Percentiles rank a stretch among this genome's conserved stretches.
phyloP scores from a whole-genome alignment of 2,797 vertebrate species.

The Peromyscus aztecus region DNA sequence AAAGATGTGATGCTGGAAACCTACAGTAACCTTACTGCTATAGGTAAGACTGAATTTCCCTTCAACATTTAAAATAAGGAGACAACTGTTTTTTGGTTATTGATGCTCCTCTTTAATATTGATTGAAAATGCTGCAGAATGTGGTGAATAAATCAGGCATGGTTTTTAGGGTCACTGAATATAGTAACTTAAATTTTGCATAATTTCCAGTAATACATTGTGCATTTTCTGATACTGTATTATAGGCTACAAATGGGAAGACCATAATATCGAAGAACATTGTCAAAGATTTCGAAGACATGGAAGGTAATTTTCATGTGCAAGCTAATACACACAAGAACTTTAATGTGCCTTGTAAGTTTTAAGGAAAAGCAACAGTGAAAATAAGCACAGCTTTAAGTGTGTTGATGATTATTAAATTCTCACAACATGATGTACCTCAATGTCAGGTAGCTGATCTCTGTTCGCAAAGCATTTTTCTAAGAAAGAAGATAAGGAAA shows the following conservation, averaged over 20 bases:
- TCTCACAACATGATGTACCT: neutral
- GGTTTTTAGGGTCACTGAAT: neutral
- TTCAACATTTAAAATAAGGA: neutral
- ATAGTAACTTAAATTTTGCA: neutral
- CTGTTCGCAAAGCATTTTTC: neutral
- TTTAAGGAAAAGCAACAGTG: neutral
- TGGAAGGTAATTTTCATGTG: neutral
- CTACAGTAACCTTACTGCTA: neutral
- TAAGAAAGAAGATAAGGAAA: neutral
- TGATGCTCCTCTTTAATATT: neutral
- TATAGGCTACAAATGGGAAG: neutral
- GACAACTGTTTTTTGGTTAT: neutral
- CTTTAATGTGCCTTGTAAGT: neutral
- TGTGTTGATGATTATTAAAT: neutral
- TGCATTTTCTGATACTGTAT: neutral
- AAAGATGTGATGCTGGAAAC: neutral
- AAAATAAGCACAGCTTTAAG: neutral
- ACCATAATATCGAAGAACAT: neutral
- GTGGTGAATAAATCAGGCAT: neutral
- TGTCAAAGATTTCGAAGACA: neutral
- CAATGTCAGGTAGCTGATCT: neutral
- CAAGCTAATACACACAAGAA: neutral
- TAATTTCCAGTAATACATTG: neutral
- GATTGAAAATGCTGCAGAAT: neutral
- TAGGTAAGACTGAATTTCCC: neutral